phyloP scores from a whole-genome alignment of 2,113 vertebrate genomes.

The Protobothrops flavoviridis region DNA sequence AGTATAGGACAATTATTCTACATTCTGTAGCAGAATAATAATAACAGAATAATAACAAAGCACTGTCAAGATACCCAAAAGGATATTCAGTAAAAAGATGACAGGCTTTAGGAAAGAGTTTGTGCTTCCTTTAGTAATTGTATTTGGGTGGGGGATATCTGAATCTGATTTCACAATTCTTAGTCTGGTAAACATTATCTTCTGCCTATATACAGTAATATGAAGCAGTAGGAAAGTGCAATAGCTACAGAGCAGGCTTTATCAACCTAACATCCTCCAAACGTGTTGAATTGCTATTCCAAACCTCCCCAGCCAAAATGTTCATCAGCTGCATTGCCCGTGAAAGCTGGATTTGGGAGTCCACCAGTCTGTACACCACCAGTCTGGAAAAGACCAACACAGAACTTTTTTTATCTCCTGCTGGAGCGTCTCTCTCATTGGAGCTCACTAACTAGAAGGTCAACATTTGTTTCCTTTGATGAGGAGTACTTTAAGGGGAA shows the following conservation, averaged over 20 bases:
- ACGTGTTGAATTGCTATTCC: neutral
- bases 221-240: neutral
- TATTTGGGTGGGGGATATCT: neutral
- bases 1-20: neutral
- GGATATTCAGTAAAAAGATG: neutral
- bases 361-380: neutral
- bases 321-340: neutral
- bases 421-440: neutral
- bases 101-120: neutral
- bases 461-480: neutral
- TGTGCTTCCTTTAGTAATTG: neutral
- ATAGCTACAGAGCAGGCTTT: neutral
- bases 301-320: neutral
- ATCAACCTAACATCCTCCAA: neutral
- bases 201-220: neutral
- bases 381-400: neutral
- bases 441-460: neutral
- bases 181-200: neutral
- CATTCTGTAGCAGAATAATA: neutral
- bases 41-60: neutral
- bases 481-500: neutral
- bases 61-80: neutral
- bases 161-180: neutral
- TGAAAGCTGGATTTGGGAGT: neutral
- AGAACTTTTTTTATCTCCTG: neutral